These are phyloP conservation scores for Oreortyx pictus DNA, from an alignment of 2,797 vertebrate species.

Conservation along the genomic window DNA sequence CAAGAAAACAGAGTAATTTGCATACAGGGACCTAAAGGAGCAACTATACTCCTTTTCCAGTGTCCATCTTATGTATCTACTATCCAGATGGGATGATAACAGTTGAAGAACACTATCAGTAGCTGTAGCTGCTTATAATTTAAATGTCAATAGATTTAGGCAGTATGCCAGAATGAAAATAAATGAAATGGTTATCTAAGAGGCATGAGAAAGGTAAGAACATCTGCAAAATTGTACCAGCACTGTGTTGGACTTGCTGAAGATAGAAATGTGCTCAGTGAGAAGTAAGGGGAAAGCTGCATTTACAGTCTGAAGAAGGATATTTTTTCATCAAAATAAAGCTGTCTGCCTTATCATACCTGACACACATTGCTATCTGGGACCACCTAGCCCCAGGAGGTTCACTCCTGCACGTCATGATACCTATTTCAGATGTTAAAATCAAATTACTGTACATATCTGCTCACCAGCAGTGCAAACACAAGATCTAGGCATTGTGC, in stretches of 20 bases:
- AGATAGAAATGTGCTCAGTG: neutral
- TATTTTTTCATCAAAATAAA: constrained; percentile 10
- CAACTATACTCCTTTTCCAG: neutral
- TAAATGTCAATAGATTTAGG: neutral
- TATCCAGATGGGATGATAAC: neutral
- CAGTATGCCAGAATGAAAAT: neutral
- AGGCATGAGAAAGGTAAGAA: neutral
- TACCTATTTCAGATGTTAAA: neutral
- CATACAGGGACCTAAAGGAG: neutral
- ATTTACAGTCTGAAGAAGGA: neutral
- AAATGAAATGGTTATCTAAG: neutral
- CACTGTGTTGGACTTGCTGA: neutral
- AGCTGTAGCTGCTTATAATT: neutral
- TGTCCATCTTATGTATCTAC: neutral
- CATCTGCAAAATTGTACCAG: neutral
- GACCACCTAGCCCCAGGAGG: neutral
- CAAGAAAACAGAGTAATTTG: neutral
- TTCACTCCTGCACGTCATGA: neutral
- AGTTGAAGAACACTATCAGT: neutral
- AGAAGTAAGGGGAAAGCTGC: neutral
- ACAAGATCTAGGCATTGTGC: neutral
- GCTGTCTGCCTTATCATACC: neutral
- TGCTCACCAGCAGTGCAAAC: neutral
- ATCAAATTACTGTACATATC: neutral
- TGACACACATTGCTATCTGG: neutral